Percentiles rank a stretch among this genome's conserved stretches.
Evolutionary conservation across 2,888 invertebrate genomes (phyloP).

Genomic region (Glyphotaelius pellucidus): DNA sequence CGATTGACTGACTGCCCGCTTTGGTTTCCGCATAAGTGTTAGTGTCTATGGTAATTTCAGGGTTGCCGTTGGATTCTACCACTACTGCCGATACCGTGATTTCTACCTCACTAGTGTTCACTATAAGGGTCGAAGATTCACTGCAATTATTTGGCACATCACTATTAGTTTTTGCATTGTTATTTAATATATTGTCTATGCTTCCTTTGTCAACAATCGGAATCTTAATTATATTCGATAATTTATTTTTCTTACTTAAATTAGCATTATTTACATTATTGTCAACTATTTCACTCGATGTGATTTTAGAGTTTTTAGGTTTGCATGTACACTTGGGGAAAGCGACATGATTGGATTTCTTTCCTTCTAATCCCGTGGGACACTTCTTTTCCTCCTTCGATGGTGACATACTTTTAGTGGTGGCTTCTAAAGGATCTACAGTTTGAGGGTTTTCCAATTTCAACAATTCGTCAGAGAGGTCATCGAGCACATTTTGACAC

Average conservation of each 20-base stretch:
- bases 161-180: slow-evolving; percentile 62
- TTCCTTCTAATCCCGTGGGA: background rate
- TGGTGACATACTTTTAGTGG: slow-evolving; percentile 2
- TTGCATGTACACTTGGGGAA: slow-evolving; percentile 72
- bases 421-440: background rate
- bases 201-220: slow-evolving; percentile 47
- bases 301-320: slow-evolving; percentile 57
- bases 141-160: slow-evolving; percentile 65
- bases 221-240: slow-evolving; percentile 60
- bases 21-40: slow-evolving; percentile 70
- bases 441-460: slow-evolving; percentile 74
- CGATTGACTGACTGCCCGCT: slow-evolving; percentile 73
- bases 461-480: slow-evolving; percentile 76
- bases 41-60: slow-evolving; percentile 76
- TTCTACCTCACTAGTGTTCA: slow-evolving; percentile 65
- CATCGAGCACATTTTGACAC: slow-evolving; percentile 75
- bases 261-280: slow-evolving; percentile 65
- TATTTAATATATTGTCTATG: slow-evolving; percentile 64
- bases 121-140: slow-evolving; percentile 48
- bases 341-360: background rate
- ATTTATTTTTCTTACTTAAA: slow-evolving; percentile 58
- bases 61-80: slow-evolving; percentile 75
- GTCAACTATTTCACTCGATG: slow-evolving; percentile 62
- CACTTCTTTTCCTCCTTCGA: slow-evolving; percentile 21
- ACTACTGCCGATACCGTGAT: slow-evolving; percentile 68